These are phyloP conservation scores for Thalpophila matura DNA, from an alignment of 2,888 invertebrate species.

Conservation along the genomic window DNA sequence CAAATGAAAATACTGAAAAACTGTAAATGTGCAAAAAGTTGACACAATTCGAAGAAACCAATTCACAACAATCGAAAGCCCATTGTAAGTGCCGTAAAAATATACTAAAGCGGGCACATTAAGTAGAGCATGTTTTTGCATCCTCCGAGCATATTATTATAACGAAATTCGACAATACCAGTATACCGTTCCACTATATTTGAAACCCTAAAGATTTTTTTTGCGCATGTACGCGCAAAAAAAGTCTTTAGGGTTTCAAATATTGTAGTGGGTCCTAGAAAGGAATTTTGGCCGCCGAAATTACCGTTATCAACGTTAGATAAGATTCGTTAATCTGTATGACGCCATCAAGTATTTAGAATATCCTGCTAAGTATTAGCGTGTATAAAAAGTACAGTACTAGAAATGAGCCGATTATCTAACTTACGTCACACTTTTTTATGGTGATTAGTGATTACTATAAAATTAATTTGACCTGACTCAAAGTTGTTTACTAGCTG, in stretches of 20 bases:
- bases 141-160: slow-evolving; percentile 39
- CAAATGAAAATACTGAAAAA: slow-evolving; percentile 38
- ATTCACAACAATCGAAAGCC: slow-evolving; percentile 28
- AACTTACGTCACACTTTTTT: slow-evolving; percentile 49
- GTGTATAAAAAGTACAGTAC: slow-evolving; percentile 36
- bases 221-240: slow-evolving; percentile 39
- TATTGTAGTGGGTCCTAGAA: too few species aligned
- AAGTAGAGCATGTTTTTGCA: slow-evolving; percentile 61
- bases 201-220: slow-evolving; percentile 24
- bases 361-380: slow-evolving; percentile 64
- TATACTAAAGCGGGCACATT: slow-evolving; percentile 50
- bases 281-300: slow-evolving; percentile 61
- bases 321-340: slow-evolving; percentile 80
- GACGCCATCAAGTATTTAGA: slow-evolving; percentile 70
- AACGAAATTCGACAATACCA: slow-evolving; percentile 58
- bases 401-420: slow-evolving; percentile 33
- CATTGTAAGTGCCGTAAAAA: slow-evolving; percentile 48
- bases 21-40: slow-evolving; percentile 25
- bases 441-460: slow-evolving; percentile 20
- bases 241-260: too few species aligned
- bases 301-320: slow-evolving; percentile 74
- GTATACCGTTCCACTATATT: slow-evolving; percentile 49
- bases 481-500: slow-evolving; percentile 32
- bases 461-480: slow-evolving; percentile 31
- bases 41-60: slow-evolving; percentile 58